Base-by-base conservation (phyloP, 2,797 vertebrate species). In the Oreonectes daqikongensis region DNA sequence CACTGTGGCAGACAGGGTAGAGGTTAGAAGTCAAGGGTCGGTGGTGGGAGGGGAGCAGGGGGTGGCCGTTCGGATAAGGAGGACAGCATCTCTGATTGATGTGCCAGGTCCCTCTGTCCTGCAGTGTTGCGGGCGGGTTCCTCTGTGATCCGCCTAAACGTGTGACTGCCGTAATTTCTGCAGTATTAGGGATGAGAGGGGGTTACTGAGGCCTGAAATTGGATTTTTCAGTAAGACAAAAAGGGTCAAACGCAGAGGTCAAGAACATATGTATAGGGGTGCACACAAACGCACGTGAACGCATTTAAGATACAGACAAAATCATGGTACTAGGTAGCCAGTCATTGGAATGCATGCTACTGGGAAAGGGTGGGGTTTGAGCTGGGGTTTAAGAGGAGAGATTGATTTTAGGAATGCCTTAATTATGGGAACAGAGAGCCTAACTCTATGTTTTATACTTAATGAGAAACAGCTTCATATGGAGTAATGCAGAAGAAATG, bases 391-490 rank as follows among this genome's bases (percentile, higher is more conserved):
- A 79, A 82, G 83, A 79, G 84, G 44, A 74, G 72, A 72, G 63
- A 72, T 46, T 77, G 69, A 79, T 77, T 84, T 69, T 79, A 73
- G 80, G 84, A 65, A 72, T 84, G 84, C 74, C 86, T 87, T 89
- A 85, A 85, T 91, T 88, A 90, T 82, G 68, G 82, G 66, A 73
- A 61, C 9, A n/a, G 77, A 76, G 78, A 74, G 80, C 57, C 81
- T 57, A 63, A 28, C 86, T 87, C 52, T 88, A 80, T 59, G 82
- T 82, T 81, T 86, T 86, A 88, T 87, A 81, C 80, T 63, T 91
- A 90, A 92, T 89, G 85, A 89, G 88, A 88, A 91, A 78, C 91
- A 91, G 88, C 71, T 82, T 88, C 7, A 77, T 89, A 83, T 80
- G 84, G 85, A 82, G 5, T 69, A 71, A 82, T 66, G 72, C 77